These are phyloP conservation scores for Trinectes maculatus DNA, from an alignment of 2,113 vertebrate genomes.

Conservation along the genomic window DNA sequence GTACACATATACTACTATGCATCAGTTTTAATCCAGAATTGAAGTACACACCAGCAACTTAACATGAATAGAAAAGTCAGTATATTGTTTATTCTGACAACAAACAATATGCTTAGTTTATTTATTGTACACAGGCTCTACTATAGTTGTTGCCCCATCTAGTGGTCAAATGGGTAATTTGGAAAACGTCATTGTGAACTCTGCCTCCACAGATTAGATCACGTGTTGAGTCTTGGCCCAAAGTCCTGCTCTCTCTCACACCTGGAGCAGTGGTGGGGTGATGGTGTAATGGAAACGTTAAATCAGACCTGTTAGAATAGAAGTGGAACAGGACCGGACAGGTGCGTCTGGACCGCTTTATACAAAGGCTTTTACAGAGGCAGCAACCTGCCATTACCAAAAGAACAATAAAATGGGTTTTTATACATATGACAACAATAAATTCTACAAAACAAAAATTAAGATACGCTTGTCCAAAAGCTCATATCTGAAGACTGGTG, in stretches of 20 bases:
- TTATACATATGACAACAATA: too few species aligned
- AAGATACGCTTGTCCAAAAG: too few species aligned
- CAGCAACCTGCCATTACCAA: too few species aligned
- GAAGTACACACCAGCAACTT: too few species aligned
- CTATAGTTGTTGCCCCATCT: conserved; percentile 42
- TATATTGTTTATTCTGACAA: too few species aligned
- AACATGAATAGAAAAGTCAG: too few species aligned
- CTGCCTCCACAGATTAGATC: conserved; percentile 15
- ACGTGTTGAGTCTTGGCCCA: conserved; percentile 16
- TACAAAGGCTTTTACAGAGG: not conserved
- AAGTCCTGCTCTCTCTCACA: conserved; percentile 1
- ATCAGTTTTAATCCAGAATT: too few species aligned
- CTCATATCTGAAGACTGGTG: too few species aligned
- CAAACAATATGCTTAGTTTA: too few species aligned
- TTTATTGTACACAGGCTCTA: too few species aligned
- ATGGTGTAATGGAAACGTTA: conserved; percentile 46
- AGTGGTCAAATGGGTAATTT: conserved; percentile 9
- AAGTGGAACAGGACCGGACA: not conserved
- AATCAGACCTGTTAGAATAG: not conserved
- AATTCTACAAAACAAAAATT: too few species aligned
- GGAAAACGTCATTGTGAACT: conserved; percentile 21
- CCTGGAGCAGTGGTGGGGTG: conserved; percentile 22
- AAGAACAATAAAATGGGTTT: conserved; percentile 1
- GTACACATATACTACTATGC: too few species aligned
- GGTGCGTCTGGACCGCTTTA: not conserved